Conservation (phyloP, 2,113 vertebrate species). For the Triplophysa dalaica region DNA sequence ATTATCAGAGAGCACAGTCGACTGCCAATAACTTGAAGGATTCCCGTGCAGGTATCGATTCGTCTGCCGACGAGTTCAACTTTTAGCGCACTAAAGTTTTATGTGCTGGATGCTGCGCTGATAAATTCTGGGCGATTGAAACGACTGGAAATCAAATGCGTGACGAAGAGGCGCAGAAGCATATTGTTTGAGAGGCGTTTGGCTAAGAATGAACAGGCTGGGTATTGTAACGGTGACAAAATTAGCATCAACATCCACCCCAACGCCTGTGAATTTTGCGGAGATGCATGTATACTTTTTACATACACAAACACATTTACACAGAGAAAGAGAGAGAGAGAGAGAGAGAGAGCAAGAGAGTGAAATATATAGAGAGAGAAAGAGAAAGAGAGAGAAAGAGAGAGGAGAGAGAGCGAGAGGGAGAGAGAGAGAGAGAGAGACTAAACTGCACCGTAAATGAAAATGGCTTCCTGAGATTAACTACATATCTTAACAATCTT, state of each 20-base stretch:
- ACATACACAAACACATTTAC: too few relatives aligned
- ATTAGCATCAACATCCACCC: background rate
- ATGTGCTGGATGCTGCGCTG: conserved; percentile 4
- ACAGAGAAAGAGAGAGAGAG: too few relatives aligned
- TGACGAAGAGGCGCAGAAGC: background rate
- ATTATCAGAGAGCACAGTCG: conserved; percentile 40
- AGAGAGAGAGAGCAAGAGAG: too few relatives aligned
- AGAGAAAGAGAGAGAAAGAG: too few relatives aligned
- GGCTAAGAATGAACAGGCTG: background rate
- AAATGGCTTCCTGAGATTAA: too few relatives aligned
- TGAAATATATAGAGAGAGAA: too few relatives aligned
- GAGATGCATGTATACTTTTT: too few relatives aligned
- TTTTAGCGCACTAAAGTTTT: conserved; percentile 37
- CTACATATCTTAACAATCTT: too few relatives aligned
- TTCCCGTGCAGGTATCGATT: conserved; percentile 33
- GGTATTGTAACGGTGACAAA: background rate
- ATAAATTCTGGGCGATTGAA: conserved; percentile 26
- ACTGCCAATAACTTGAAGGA: conserved; percentile 45
- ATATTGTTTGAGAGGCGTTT: background rate
- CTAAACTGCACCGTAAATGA: too few relatives aligned
- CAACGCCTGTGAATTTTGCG: background rate
- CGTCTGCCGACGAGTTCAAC: background rate
- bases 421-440: too few relatives aligned
- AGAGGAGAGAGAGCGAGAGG: too few relatives aligned
- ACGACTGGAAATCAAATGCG: conserved; percentile 12